Base-by-base conservation (phyloP, 2,888 invertebrate genomes). In the Salpingus planirostris region DNA sequence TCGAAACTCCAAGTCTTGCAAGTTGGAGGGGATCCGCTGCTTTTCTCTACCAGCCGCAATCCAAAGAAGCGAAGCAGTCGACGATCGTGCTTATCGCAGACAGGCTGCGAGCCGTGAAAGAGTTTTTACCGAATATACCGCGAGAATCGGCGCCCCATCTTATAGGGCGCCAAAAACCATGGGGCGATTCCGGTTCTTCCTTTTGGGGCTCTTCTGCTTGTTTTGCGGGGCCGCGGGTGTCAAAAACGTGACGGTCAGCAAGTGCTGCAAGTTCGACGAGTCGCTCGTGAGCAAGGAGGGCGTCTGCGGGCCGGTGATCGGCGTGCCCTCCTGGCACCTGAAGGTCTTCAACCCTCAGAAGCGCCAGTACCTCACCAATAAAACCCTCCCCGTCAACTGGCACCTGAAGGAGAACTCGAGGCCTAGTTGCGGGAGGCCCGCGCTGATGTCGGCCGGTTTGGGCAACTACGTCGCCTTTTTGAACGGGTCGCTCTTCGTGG, bases 401-500 rank as follows among this genome's bases (percentile, higher is more conserved):
- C 59, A 55, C 5, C 59, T 69, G 22, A 46, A 53, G 24, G 64
- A 69, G 30, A 62, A 58, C 29, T 46, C 49, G 4, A 52, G 57
- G 11, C 68, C 70, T 13, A 44, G 55, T 2, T 55, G 60, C 27
- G 52, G 51, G n/a, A 34, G 58, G 13, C 59, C 57, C 7, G 35
- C 42, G 11, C 29, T 40, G 13, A 29, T 53, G 4, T 58, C 57
- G 27, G 51, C 64, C 24, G 46, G 44, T 24, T 50, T 55, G 10
- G 42, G 38, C 1, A 38, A 43, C 26, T 47, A 66, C 54, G 11
- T 76, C 70, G 48, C 54, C 12, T 56, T 81, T 38, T 74, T 74
- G 43, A 78, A 77, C 57, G 87, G 80, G 0, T 73, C 74, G 6
- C 65, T 80, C 33, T 66, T 70, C 48, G 57, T 78, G 38, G 66